Evolutionary conservation across 2,888 invertebrate genomes (phyloP), one percentile per base, ranked within the genome.

Genomic region (Hydraecia micacea): DNA sequence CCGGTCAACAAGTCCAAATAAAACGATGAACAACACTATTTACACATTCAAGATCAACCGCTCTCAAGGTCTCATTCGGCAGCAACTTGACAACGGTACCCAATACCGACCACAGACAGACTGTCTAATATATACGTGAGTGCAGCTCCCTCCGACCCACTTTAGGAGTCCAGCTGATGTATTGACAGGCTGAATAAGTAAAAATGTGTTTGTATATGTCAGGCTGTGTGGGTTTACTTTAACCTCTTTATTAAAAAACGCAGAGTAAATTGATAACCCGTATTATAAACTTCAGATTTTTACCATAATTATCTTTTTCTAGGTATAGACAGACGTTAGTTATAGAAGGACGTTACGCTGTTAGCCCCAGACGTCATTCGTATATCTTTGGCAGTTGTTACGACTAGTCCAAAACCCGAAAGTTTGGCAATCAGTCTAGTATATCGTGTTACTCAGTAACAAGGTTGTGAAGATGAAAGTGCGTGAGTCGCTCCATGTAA

Each of bases 21-120:
- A 68, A n/a, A 63, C 9, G 28, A 2, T n/a, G 18, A 70, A 32
- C 28, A 25, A 9, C 4, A 68, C 8, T 8, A 9, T n/a, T 25
- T 67, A n/a, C 21, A 28, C 28, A 18, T 21, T n/a, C 21, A 32
- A n/a, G 36, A 55, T 70, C 42, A 65, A 13, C 11, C 28, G 52
- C 60, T 18, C 55, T 65, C 52, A 62, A 82, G 67, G 73, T 66
- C 79, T 74, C 49, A 68, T 76, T 76, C 68, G 66, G 55, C n/a
- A 46, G 84, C 79, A 76, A 83, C 76, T 83, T 87, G 87, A 87
- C 87, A 79, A 62, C 85, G 89, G 89, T 85, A 58, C 15, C 74
- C 67, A 88, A 87, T 87, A 88, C 67, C 18, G 32, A 73, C 81
- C 81, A 7, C 85, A 73, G 72, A 75, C 85, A 81, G 39, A 68